Evolutionary conservation across 1,140 invertebrate genomes (phyloP).

Genomic region (Ceratosolen solmsi): DNA sequence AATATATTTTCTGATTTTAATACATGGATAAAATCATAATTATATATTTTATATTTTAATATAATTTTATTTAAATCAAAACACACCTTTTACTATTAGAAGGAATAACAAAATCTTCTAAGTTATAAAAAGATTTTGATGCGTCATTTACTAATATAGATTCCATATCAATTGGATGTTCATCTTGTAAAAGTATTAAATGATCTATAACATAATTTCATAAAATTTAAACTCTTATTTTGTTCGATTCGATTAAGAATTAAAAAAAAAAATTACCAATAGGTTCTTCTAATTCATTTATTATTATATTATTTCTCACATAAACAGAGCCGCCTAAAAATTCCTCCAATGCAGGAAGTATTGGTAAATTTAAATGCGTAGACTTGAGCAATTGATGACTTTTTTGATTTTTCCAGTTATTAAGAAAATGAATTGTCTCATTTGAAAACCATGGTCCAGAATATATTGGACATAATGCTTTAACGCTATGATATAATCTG

Average conservation of each 20-base stretch:
- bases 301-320: constrained; percentile 67
- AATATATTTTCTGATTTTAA: too few species aligned
- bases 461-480: constrained; percentile 73
- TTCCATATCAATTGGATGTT: constrained; percentile 65
- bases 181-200: constrained; percentile 61
- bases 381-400: neutral
- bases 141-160: constrained; percentile 64
- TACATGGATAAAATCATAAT: too few species aligned
- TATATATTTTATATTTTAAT: neutral
- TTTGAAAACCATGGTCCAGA: constrained; percentile 64
- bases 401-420: neutral
- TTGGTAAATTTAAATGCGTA: constrained; percentile 56
- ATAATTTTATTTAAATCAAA: constrained; percentile 66
- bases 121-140: neutral
- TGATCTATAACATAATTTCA: constrained; percentile 71
- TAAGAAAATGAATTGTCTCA: constrained; percentile 53
- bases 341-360: constrained; percentile 64
- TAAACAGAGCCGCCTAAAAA: constrained; percentile 70
- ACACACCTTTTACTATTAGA: constrained; percentile 11
- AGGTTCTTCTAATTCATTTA: constrained; percentile 64
- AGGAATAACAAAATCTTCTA: constrained; percentile 33
- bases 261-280: constrained; percentile 67
- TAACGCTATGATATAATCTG: constrained; percentile 74
- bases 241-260: constrained; percentile 45
- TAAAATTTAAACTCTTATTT: constrained; percentile 51